Evolutionary conservation across 2,888 invertebrate species (phyloP).

Genomic region (Lasioglossum pauxillum): DNA sequence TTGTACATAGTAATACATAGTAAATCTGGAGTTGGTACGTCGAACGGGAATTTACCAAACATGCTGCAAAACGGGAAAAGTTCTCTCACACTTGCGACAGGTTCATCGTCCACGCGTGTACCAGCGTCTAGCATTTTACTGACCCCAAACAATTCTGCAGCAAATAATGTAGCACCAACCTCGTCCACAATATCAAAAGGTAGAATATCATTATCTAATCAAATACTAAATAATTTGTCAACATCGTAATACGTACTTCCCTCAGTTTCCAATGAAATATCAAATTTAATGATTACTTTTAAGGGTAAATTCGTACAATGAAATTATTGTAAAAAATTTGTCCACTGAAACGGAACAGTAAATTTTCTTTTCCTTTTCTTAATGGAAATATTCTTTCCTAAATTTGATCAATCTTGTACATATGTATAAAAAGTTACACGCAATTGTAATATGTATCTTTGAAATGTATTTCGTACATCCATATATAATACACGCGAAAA

Average conservation of each 20-base stretch:
- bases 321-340: conserved; percentile 16
- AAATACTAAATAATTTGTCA: conserved; percentile 59
- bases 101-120: conserved; percentile 67
- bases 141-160: conserved; percentile 73
- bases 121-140: conserved; percentile 76
- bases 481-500: conserved; percentile 19
- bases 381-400: conserved; percentile 8
- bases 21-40: conserved; percentile 45
- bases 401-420: conserved; percentile 43
- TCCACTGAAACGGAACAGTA: not conserved
- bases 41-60: conserved; percentile 67
- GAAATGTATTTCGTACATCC: conserved; percentile 45
- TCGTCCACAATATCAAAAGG: conserved; percentile 77
- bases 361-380: not conserved
- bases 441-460: conserved; percentile 35
- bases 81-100: conserved; percentile 63
- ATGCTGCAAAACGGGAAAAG: conserved; percentile 77
- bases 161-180: conserved; percentile 67
- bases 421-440: conserved; percentile 38
- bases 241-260: conserved; percentile 44
- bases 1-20: conserved; percentile 43
- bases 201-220: conserved; percentile 78
- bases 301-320: conserved; percentile 10
- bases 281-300: conserved; percentile 28
- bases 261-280: conserved; percentile 26